These are phyloP conservation scores for Chelonia mydas DNA, from an alignment of 2,797 vertebrate species.

Conservation along the genomic window DNA sequence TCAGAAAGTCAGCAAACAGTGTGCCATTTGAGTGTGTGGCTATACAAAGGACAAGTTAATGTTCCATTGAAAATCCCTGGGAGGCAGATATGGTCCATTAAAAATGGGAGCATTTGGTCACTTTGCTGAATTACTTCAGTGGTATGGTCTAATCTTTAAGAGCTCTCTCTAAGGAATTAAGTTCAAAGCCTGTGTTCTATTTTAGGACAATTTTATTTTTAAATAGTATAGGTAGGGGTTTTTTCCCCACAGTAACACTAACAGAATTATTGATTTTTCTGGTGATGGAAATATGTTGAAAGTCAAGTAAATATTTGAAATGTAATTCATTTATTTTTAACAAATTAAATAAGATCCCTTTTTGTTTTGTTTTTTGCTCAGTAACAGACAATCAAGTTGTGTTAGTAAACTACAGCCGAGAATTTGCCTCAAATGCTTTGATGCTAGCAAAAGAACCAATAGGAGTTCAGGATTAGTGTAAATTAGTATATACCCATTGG, in stretches of 20 bases:
- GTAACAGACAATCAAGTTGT: background rate
- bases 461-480: background rate
- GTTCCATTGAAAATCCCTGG: slow-evolving; percentile 43
- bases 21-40: slow-evolving; percentile 19
- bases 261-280: background rate
- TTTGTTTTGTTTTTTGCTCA: background rate
- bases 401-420: background rate
- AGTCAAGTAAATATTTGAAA: background rate
- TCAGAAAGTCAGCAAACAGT: slow-evolving; percentile 55
- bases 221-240: background rate
- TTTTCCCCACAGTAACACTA: background rate
- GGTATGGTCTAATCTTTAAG: slow-evolving; percentile 42
- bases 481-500: accelerated
- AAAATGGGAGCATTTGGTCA: slow-evolving; percentile 63
- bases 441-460: background rate
- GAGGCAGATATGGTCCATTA: slow-evolving; percentile 70
- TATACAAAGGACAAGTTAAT: slow-evolving; percentile 74
- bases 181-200: background rate
- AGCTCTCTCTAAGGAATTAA: slow-evolving; percentile 23
- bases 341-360: background rate
- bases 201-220: slow-evolving; percentile 12
- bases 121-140: slow-evolving; percentile 58
- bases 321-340: background rate
- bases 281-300: background rate
- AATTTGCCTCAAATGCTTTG: background rate